phyloP scores from a whole-genome alignment of 2,888 invertebrate genomes.

The Pyralis farinalis region DNA sequence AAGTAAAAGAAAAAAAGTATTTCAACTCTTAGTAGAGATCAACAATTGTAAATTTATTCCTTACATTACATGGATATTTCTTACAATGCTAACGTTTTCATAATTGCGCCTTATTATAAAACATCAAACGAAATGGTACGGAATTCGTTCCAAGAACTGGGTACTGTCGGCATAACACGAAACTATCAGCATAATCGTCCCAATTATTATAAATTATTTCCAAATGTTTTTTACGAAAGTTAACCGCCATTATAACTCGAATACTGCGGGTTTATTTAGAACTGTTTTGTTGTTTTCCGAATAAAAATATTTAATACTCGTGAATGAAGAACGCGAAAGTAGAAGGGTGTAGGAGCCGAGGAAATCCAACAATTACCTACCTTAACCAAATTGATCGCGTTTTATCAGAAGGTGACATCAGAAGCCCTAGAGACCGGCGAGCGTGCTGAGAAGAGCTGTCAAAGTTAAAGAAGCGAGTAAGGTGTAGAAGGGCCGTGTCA shows the following conservation, averaged over 20 bases:
- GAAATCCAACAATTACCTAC: no score
- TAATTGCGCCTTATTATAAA: conserved; percentile 76
- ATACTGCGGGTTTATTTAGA: not conserved
- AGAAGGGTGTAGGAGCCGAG: no score
- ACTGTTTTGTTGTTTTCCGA: not conserved
- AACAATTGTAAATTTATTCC: no score
- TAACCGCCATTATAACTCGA: conserved; percentile 41
- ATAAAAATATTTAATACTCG: not conserved
- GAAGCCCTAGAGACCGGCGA: no score
- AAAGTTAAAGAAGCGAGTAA: no score
- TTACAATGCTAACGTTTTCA: conserved; percentile 61
- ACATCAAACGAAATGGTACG: conserved; percentile 77
- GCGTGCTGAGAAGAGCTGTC: no score
- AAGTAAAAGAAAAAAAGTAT: no score
- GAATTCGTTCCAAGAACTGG: conserved; percentile 72
- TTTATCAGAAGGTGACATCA: no score
- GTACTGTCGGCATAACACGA: conserved; percentile 69
- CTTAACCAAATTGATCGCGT: no score
- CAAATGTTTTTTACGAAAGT: conserved; percentile 45
- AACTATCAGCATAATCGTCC: conserved; percentile 52
- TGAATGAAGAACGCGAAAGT: no score
- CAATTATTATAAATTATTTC: conserved; percentile 67
- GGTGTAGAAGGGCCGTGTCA: no score
- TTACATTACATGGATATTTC: conserved; percentile 29
- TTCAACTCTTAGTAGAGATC: no score